A percentile compares a stretch with the other conserved stretches of the same genome.
Conservation (phyloP, 2,888 invertebrate species). For the Parelbella ahira region DNA sequence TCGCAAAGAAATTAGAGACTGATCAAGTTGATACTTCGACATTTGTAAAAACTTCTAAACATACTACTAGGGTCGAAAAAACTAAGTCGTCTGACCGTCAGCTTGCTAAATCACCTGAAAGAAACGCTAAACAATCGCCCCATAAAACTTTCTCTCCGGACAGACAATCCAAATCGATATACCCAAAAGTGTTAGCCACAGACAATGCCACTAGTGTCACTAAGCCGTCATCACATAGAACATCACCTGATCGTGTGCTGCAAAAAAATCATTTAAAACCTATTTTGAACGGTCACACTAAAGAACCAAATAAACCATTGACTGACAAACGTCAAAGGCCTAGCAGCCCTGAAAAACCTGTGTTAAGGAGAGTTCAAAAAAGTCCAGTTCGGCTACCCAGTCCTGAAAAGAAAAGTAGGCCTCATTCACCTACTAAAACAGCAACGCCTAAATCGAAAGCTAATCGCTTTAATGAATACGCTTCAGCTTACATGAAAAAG, state of each 20-base stretch:
- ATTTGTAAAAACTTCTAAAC: slow-evolving; percentile 42
- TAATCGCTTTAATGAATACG: slow-evolving; percentile 69
- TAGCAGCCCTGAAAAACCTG: slow-evolving; percentile 54
- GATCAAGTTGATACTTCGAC: slow-evolving; percentile 41
- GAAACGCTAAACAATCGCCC: slow-evolving; percentile 28
- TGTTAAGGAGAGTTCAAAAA: slow-evolving; percentile 43
- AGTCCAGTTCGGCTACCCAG: slow-evolving; percentile 56
- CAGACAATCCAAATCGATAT: slow-evolving; percentile 34
- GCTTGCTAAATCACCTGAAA: slow-evolving; percentile 44
- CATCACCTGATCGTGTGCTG: slow-evolving; percentile 30
- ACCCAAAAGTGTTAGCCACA: slow-evolving; percentile 16
- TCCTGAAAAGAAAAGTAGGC: slow-evolving; percentile 62
- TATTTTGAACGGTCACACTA: slow-evolving; percentile 48
- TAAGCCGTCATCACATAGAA: slow-evolving; percentile 7
- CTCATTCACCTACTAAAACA: slow-evolving; percentile 58
- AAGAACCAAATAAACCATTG: slow-evolving; percentile 40
- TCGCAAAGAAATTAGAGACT: slow-evolving; percentile 82
- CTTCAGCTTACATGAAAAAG: slow-evolving; percentile 74
- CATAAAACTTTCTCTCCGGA: slow-evolving; percentile 33
- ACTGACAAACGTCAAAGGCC: slow-evolving; percentile 41
- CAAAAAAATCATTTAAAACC: slow-evolving; percentile 37
- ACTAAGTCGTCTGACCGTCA: slow-evolving; percentile 38
- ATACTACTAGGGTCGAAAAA: slow-evolving; percentile 40
- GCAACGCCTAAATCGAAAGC: slow-evolving; percentile 53
- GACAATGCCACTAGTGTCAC: slow-evolving; percentile 17